Percentiles rank a stretch among this genome's conserved stretches.
Evolutionary conservation across 2,113 vertebrate species (phyloP).

Genomic region (Anolis carolinensis): DNA sequence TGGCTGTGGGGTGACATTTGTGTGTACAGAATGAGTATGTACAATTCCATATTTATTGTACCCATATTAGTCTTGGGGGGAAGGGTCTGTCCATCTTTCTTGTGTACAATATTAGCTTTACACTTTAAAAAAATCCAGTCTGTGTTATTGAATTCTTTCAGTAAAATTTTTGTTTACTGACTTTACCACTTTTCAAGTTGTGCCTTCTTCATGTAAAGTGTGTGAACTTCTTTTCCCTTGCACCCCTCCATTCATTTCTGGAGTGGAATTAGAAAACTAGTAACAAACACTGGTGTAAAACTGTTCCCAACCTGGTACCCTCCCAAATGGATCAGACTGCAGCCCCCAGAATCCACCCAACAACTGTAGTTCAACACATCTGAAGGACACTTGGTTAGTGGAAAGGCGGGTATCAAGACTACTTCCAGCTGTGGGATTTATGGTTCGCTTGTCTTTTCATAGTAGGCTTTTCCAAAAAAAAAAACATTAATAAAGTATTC

Average conservation of each 20-base stretch:
- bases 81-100: constrained; percentile 85
- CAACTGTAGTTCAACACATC: background rate
- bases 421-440: no score
- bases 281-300: background rate
- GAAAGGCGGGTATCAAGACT: no score
- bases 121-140: constrained; percentile 86
- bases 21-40: constrained; percentile 98
- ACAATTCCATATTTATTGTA: constrained; percentile 98
- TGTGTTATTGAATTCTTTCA: constrained; percentile 94
- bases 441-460: background rate
- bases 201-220: constrained; percentile 64
- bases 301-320: background rate
- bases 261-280: constrained; percentile 21
- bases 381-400: background rate
- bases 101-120: constrained; percentile 95
- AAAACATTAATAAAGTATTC: constrained; percentile 15
- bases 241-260: background rate
- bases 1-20: constrained; percentile 91
- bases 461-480: fast-evolving
- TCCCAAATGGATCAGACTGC: background rate
- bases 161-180: constrained; percentile 97
- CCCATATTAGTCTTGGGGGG: constrained; percentile 91
- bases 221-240: constrained; percentile 2
- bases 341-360: background rate
- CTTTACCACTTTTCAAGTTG: constrained; percentile 73